A percentile compares a stretch with the other conserved stretches of the same genome.
Conservation (phyloP, 92 coral and sea anemone species). For the Parazoanthus swiftii region DNA sequence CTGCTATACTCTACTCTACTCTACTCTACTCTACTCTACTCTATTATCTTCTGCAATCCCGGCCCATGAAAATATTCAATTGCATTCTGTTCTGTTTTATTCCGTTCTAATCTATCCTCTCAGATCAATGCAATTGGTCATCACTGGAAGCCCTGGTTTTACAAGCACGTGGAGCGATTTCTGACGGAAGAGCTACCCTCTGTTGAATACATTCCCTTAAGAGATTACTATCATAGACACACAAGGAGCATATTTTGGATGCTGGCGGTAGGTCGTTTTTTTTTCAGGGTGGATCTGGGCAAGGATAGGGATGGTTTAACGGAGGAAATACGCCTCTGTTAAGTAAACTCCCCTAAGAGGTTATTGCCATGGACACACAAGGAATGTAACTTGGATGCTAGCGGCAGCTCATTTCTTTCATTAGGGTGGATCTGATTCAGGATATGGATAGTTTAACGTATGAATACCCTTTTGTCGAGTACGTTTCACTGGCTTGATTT, state of each 20-base stretch:
- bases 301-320: too few relatives aligned
- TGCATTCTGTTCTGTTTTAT: neutral
- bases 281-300: neutral
- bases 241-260: slow-evolving; percentile 69
- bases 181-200: slow-evolving; percentile 19
- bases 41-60: neutral
- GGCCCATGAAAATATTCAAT: neutral
- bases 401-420: slow-evolving; percentile 38
- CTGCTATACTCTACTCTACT: neutral
- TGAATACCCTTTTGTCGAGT: too few relatives aligned
- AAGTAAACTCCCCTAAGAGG: slow-evolving; percentile 60
- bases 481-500: too few relatives aligned
- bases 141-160: slow-evolving; percentile 74
- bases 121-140: slow-evolving; percentile 61
- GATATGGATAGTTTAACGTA: too few relatives aligned
- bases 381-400: slow-evolving; percentile 64
- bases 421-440: neutral
- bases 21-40: neutral
- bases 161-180: slow-evolving; percentile 59
- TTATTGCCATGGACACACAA: slow-evolving; percentile 67
- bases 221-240: slow-evolving; percentile 68
- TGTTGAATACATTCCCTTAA: slow-evolving; percentile 55
- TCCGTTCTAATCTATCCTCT: neutral
- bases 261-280: slow-evolving; percentile 46
- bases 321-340: neutral